Conservation (phyloP, 23 tunicate species). For the Botrylloides violaceus region DNA sequence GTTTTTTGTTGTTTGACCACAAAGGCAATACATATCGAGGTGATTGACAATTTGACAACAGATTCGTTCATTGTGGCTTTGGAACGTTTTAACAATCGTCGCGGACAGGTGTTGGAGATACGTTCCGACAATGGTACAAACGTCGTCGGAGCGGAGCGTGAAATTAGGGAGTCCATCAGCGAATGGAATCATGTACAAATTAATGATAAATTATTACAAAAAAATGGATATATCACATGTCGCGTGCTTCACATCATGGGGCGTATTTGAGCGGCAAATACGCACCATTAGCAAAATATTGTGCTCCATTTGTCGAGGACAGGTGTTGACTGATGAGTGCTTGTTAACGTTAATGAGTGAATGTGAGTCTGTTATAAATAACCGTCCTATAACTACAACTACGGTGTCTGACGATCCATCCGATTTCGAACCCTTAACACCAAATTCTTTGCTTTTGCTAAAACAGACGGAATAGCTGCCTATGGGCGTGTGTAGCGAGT, state of each 20-base stretch:
- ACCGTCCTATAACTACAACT: constrained; percentile 18
- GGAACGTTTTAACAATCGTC: constrained; percentile 28
- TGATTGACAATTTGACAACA: constrained; percentile 6
- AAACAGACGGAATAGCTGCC: not conserved
- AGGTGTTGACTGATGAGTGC: constrained; percentile 13
- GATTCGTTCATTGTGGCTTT: constrained; percentile 45
- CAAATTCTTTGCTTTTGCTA: not conserved
- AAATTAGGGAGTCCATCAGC: constrained; percentile 14
- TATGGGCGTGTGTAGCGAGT: not conserved
- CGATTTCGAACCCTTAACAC: not conserved
- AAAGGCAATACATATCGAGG: constrained; percentile 36
- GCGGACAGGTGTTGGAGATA: constrained; percentile 20
- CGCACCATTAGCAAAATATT: constrained; percentile 25
- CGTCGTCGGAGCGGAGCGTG: constrained; percentile 38
- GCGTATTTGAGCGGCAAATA: constrained; percentile 42
- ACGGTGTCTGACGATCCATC: not conserved
- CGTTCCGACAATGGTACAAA: constrained; percentile 47
- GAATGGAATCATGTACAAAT: constrained; percentile 18
- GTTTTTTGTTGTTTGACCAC: constrained; percentile 23
- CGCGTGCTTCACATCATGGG: constrained; percentile 36
- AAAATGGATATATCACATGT: constrained; percentile 26
- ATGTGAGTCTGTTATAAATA: constrained; percentile 19
- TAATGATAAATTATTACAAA: constrained; percentile 5
- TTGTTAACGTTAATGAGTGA: constrained; percentile 9
- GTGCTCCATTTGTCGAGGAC: constrained; percentile 8